Evolutionary conservation across 2,113 vertebrate genomes (phyloP), one percentile per base, ranked within the genome.

Genomic region (Nothobranchius furzeri): DNA sequence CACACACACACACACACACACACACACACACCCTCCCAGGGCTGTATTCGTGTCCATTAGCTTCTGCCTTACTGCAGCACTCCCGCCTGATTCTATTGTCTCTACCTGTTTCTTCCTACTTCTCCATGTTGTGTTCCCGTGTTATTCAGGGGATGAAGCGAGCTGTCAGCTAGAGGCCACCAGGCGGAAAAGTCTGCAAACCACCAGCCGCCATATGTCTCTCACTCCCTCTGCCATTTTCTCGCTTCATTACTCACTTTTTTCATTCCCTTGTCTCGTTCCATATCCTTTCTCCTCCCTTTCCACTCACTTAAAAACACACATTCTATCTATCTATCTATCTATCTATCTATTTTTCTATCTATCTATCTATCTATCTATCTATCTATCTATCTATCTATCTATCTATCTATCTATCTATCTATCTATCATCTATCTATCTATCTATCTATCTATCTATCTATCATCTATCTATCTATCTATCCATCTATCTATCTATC

Each of bases 191-290:
- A 86, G 63, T 82, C 81, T 84, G 81, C 56, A 68, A 82, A 82
- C 62, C 74, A 82, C 36, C 75, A 78, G 71, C 74, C 59, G 58
- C 78, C 81, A 78, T 88, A 82, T 86, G 84, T 78, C 75, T 77
- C 66, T 63, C 47, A 14, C 55, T 71, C 36, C 3, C 70, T 52
- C 79, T 60, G 70, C 51, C 60, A 40, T 72, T 79, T 68, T 78
- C 79, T 77, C 60, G 53, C 81, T 73, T 72, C 79, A 75, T 82
- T 75, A 73, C 60, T 78, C 57, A 17, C 43, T 60, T 54, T 51
- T 68, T 61, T 67, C 45, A 35, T 67, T 43, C 30, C 15, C 57
- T 48, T 40, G 17, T 54, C 64, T 63, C 64, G 14, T 45, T 54
- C 62, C 47, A 50, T 45, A 36, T 54, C 53, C 64, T 47, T 47